Conservation (phyloP, 2,797 vertebrate genomes). For the Centropyge bicolor region DNA sequence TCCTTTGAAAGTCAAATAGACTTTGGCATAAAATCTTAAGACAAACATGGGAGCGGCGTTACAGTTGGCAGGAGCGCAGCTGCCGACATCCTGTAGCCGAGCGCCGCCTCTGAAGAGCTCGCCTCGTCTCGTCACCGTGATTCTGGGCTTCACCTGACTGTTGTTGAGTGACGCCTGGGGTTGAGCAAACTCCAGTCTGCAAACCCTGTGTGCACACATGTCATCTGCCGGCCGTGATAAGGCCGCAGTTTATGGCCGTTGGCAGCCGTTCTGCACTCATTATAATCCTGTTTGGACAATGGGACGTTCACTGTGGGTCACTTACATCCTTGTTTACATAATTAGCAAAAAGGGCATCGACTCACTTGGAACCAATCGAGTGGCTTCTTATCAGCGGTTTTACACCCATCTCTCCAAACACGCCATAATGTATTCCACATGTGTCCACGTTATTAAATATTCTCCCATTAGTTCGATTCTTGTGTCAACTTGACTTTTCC, state of each 20-base stretch:
- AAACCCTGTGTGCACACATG: slow-evolving; percentile 48
- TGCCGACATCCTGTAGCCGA: slow-evolving; percentile 24
- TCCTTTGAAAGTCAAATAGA: slow-evolving; percentile 56
- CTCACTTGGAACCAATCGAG: slow-evolving; percentile 32
- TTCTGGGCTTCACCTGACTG: slow-evolving; percentile 10
- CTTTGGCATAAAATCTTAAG: slow-evolving; percentile 45
- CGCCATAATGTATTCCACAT: slow-evolving; percentile 2
- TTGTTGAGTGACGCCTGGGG: slow-evolving; percentile 38
- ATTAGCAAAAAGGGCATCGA: slow-evolving; percentile 56
- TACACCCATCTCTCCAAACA: slow-evolving; percentile 10
- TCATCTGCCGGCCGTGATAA: slow-evolving; percentile 72
- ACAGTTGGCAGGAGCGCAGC: slow-evolving; percentile 4
- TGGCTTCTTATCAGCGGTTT: slow-evolving; percentile 32
- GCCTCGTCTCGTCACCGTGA: slow-evolving; percentile 34
- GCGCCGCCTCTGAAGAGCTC: neutral
- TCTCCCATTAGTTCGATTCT: slow-evolving; percentile 8
- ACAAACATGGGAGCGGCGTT: slow-evolving; percentile 49
- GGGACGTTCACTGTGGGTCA: slow-evolving; percentile 54
- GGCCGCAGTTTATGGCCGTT: slow-evolving; percentile 53
- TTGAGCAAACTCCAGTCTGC: slow-evolving; percentile 54
- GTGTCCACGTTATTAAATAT: slow-evolving; percentile 20
- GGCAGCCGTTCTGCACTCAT: slow-evolving; percentile 57
- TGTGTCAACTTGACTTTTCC: slow-evolving; percentile 14
- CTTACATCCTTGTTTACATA: slow-evolving; percentile 68
- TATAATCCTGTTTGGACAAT: slow-evolving; percentile 75